Conservation (phyloP, 2,888 invertebrate species). For the Limnephilus auricula region DNA sequence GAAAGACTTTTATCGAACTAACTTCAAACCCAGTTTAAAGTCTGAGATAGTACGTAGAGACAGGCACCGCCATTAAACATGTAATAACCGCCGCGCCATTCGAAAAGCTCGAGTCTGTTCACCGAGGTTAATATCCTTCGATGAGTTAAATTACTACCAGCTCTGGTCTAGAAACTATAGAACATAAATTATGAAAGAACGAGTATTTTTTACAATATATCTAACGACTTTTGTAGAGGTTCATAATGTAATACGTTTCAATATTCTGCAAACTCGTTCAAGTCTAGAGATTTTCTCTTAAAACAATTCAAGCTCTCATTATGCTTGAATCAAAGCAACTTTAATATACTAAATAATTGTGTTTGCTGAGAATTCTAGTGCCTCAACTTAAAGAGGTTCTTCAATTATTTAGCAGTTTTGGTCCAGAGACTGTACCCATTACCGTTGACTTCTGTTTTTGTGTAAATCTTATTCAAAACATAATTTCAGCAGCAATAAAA, state of each 20-base stretch:
- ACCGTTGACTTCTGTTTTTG: not conserved
- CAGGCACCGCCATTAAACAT: not conserved
- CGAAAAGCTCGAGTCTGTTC: not conserved
- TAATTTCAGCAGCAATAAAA: not conserved
- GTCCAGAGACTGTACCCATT: not conserved
- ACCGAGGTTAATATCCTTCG: not conserved
- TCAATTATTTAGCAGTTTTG: not conserved
- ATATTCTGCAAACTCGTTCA: not conserved
- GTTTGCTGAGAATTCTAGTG: not conserved
- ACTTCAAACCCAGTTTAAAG: not conserved
- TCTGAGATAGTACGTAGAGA: not conserved
- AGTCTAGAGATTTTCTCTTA: not conserved
- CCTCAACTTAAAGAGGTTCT: not conserved
- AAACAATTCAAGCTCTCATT: not conserved
- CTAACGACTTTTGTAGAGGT: not conserved
- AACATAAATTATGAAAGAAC: constrained; percentile 15
- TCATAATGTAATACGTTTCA: not conserved
- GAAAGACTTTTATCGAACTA: not conserved
- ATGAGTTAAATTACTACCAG: constrained; percentile 9
- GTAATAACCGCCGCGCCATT: not conserved
- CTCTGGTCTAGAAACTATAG: constrained; percentile 5
- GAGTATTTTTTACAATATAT: not conserved
- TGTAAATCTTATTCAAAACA: not conserved
- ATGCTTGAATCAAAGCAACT: not conserved
- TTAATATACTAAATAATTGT: not conserved